Evolutionary conservation across 2,113 vertebrate species (phyloP), one percentile per base, ranked within the genome.

Genomic region (Dasyprocta punctata): DNA sequence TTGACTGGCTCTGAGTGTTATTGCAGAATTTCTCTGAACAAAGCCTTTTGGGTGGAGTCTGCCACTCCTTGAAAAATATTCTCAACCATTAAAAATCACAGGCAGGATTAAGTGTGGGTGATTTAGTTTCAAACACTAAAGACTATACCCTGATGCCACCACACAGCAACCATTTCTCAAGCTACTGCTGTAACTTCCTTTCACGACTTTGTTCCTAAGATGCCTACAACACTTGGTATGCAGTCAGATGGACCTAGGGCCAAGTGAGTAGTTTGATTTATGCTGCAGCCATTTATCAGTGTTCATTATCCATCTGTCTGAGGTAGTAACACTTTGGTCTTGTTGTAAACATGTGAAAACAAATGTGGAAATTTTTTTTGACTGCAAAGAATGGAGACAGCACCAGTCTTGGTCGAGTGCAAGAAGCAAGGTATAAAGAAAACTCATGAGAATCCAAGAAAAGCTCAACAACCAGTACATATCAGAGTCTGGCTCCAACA

Each of bases 121-220:
- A 26, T 30, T 67, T 58, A 38, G 38, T 12, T 17, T 77, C n/a
- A 28, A 44, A 63, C 75, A 77, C 61, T 4, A 26, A 38, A 30
- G 9, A 5, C 36, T 26, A 33, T 6, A 60, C 16, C 60, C 44
- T 8, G 16, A 11, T 0, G 24, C n/a, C 16, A 14, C 26, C 5
- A 0, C 7, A 3, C 8, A 30, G 13, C 52, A 56, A 12, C 30
- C 7, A 1, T 20, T 28, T n/a, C 33, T 10, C 65, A 60, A 2
- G 5, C 24, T 16, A 38, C 6, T 19, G 6, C 7, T 19, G 11
- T 7, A 10, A 44, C 41, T 63, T 65, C 36, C 9, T 9, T 19
- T 1, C 2, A 2, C 54, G 0, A 0, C 7, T 85, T n/a, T 44
- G n/a, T 26, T 28, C n/a, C 33, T 10, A 1, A 0, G 11, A 16